Percentiles rank a stretch among this genome's conserved stretches.
phyloP scores from a whole-genome alignment of 2,888 invertebrate genomes.

The Pachycephus smyrnensis region DNA sequence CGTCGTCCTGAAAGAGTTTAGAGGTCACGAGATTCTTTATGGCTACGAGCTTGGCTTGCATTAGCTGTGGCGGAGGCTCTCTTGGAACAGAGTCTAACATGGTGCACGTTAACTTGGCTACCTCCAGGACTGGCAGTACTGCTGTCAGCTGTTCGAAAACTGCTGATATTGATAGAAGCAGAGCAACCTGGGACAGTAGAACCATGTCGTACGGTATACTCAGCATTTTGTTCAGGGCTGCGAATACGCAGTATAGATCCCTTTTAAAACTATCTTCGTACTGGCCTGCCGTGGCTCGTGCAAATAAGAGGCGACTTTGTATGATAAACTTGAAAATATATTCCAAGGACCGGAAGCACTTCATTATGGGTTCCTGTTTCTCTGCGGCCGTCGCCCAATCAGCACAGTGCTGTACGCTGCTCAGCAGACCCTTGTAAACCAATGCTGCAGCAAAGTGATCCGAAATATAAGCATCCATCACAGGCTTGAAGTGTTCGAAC shows the following conservation, averaged over 20 bases:
- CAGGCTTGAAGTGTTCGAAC: constrained; percentile 94
- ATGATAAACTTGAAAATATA: constrained; percentile 94
- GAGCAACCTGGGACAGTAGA: constrained; percentile 83
- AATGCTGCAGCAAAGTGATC: constrained; percentile 95
- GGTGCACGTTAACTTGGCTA: constrained; percentile 83
- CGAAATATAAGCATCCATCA: constrained; percentile 93
- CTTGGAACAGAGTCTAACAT: constrained; percentile 82
- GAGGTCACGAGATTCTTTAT: constrained; percentile 85
- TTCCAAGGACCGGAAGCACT: constrained; percentile 90
- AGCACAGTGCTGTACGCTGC: constrained; percentile 91
- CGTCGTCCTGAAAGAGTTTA: constrained; percentile 80
- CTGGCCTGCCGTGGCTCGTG: constrained; percentile 88
- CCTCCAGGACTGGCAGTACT: constrained; percentile 80
- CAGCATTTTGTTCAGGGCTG: constrained; percentile 83
- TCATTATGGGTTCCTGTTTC: constrained; percentile 89
- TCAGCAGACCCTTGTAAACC: constrained; percentile 91
- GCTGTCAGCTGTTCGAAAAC: constrained; percentile 85
- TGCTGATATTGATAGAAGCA: constrained; percentile 84
- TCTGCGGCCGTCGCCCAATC: constrained; percentile 88
- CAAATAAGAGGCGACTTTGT: constrained; percentile 86
- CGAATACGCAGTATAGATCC: constrained; percentile 85
- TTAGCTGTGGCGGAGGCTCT: constrained; percentile 76
- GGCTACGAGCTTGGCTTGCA: constrained; percentile 85
- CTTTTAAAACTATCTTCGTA: constrained; percentile 88
- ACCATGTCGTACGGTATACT: constrained; percentile 79